Conservation (phyloP, 2,888 invertebrate genomes). For the Clunio marinus region DNA sequence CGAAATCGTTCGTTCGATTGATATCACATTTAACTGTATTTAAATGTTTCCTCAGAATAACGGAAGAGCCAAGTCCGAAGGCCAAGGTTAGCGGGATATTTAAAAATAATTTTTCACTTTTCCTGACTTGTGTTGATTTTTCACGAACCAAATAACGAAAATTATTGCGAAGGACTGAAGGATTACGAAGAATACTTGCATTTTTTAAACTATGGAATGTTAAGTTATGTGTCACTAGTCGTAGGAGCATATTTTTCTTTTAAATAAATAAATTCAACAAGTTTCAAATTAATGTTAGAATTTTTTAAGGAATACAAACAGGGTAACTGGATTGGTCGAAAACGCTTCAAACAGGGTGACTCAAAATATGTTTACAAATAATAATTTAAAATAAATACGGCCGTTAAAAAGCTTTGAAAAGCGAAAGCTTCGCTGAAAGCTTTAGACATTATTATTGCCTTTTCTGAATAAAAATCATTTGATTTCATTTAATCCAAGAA, state of each 20-base stretch:
- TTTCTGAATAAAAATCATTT: too few species aligned
- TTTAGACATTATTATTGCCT: too few species aligned
- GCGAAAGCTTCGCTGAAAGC: too few species aligned
- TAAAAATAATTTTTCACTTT: constrained; percentile 27
- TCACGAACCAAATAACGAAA: constrained; percentile 18
- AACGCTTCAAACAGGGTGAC: too few species aligned
- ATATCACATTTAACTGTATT: constrained; percentile 45
- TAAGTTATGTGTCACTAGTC: neutral
- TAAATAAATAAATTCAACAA: neutral
- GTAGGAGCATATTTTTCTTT: neutral
- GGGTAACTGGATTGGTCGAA: too few species aligned
- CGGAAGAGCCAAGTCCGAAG: constrained; percentile 20
- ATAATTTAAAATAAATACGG: too few species aligned
- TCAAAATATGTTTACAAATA: too few species aligned
- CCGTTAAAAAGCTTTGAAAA: too few species aligned
- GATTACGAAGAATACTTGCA: constrained; percentile 8
- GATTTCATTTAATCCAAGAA: too few species aligned
- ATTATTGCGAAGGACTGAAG: neutral
- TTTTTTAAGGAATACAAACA: too few species aligned
- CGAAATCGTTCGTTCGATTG: constrained; percentile 45
- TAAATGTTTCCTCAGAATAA: constrained; percentile 2
- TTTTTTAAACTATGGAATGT: constrained; percentile 16
- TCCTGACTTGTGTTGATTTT: neutral
- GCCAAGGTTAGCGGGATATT: constrained; percentile 25
- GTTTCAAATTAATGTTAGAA: neutral